Conservation (phyloP, 2,113 vertebrate species). For the Tyrannus savana region DNA sequence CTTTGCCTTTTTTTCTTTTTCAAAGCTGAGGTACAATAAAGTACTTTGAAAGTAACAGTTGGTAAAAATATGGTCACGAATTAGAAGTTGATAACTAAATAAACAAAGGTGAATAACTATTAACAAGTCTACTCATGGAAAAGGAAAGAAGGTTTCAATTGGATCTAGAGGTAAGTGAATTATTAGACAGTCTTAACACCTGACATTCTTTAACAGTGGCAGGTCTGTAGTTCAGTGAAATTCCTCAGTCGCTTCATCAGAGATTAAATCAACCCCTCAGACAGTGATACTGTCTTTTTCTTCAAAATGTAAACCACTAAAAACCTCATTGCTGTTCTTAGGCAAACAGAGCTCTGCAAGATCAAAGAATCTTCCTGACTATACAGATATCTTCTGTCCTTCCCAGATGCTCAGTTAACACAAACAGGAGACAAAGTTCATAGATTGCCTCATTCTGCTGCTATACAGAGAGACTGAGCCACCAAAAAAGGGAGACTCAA, state of each 20-base stretch:
- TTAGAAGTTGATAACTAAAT: neutral
- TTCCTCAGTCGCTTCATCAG: neutral
- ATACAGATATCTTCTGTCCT: neutral
- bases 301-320: neutral
- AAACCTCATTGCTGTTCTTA: neutral
- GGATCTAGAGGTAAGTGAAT: neutral
- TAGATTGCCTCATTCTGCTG: neutral
- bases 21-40: neutral
- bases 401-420: neutral
- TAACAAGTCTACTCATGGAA: neutral
- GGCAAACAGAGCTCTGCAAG: neutral
- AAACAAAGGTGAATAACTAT: neutral
- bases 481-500: neutral
- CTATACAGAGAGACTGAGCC: neutral
- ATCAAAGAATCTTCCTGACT: neutral
- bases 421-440: neutral
- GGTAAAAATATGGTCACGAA: neutral
- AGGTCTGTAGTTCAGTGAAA: neutral
- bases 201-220: neutral
- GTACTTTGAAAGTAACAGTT: neutral
- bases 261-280: neutral
- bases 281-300: neutral
- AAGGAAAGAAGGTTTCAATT: neutral
- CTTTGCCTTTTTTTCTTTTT: neutral
- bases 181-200: neutral